These are phyloP conservation scores for Trachelus tabidus DNA, from an alignment of 2,888 invertebrate genomes.

Conservation along the genomic window DNA sequence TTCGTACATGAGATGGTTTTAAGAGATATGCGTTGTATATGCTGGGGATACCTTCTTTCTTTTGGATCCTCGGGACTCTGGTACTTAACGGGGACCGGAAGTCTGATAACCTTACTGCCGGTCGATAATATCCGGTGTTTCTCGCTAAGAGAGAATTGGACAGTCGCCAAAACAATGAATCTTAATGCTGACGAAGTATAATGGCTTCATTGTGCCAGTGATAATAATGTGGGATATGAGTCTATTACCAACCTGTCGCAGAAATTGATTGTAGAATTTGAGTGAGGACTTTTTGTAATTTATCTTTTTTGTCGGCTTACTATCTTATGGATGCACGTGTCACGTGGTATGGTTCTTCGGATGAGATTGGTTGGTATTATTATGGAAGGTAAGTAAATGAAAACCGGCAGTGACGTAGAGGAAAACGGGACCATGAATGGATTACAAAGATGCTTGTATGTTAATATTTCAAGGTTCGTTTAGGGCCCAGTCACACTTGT, in stretches of 20 bases:
- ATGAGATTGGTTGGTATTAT: background rate
- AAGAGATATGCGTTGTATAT: background rate
- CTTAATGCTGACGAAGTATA: conserved; percentile 32
- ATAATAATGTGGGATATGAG: conserved; percentile 23
- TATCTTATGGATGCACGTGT: background rate
- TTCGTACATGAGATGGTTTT: background rate
- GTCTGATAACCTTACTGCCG: conserved; percentile 31
- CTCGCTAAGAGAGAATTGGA: conserved; percentile 33
- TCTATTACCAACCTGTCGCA: conserved; percentile 3
- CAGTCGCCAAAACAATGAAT: conserved; percentile 40
- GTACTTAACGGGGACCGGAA: conserved; percentile 27
- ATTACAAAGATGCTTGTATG: background rate
- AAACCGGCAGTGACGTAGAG: background rate
- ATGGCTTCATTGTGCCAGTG: conserved; percentile 33
- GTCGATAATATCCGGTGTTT: conserved; percentile 37
- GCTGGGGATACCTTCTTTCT: background rate
- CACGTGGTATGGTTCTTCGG: background rate
- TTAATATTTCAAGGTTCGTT: background rate
- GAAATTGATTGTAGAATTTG: background rate
- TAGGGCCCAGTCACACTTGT: too few species aligned
- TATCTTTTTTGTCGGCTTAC: background rate
- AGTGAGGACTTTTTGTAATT: background rate
- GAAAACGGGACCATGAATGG: background rate
- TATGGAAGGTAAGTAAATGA: background rate
- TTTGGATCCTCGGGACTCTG: background rate